Evolutionary conservation across 2,113 vertebrate species (phyloP).

Genomic region (Phodopus roborovskii): DNA sequence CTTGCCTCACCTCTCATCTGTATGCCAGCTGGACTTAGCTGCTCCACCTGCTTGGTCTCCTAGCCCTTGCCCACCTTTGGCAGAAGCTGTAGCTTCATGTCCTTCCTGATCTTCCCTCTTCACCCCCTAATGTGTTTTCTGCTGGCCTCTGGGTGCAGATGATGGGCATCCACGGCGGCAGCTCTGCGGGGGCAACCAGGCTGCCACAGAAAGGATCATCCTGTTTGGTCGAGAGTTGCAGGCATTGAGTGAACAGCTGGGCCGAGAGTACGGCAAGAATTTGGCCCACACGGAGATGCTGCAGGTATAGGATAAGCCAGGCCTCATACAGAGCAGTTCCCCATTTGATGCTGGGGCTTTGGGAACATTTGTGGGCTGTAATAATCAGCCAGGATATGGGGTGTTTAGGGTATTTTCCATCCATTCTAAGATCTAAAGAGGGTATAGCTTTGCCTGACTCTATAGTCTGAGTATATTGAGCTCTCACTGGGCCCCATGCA

Average conservation of each 20-base stretch:
- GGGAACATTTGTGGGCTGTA: slow-evolving; percentile 5
- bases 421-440: not conserved
- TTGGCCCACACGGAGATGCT: slow-evolving; percentile 93
- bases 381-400: not conserved
- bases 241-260: slow-evolving; percentile 95
- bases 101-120: slow-evolving; percentile 19
- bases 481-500: not conserved
- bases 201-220: slow-evolving; percentile 98
- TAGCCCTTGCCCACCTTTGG: slow-evolving; percentile 5
- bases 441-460: not conserved
- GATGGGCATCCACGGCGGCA: slow-evolving; percentile 92
- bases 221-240: slow-evolving; percentile 98
- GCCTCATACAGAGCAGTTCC: not conserved
- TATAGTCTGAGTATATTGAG: not conserved
- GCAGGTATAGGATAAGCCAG: slow-evolving; percentile 85
- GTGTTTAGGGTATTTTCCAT: not conserved
- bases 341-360: not conserved
- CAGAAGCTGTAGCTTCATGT: not conserved
- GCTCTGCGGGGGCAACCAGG: slow-evolving; percentile 97
- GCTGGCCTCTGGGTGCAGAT: slow-evolving; percentile 84
- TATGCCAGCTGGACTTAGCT: not conserved
- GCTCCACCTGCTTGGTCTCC: not conserved
- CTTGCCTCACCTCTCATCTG: not conserved
- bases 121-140: slow-evolving; percentile 44
- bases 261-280: slow-evolving; percentile 96